These are phyloP conservation scores for Mustela erminea DNA, from an alignment of 2,797 vertebrate genomes.

Conservation along the genomic window DNA sequence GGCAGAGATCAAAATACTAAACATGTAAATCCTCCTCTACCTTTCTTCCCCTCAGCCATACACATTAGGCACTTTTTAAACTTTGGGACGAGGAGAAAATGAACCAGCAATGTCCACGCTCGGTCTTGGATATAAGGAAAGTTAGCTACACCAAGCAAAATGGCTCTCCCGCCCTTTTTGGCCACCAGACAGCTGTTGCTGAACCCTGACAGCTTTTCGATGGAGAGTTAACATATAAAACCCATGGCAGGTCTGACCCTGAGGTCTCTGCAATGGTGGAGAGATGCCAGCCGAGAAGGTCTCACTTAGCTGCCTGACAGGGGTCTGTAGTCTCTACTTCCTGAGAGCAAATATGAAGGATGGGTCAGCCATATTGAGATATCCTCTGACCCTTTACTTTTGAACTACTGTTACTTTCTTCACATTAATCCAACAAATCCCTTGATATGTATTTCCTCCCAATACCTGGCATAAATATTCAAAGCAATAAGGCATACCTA, in stretches of 20 bases:
- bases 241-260: background rate
- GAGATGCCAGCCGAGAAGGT: background rate
- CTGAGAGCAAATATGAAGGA: background rate
- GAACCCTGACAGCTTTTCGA: background rate
- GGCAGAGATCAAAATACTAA: background rate
- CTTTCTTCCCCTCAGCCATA: background rate
- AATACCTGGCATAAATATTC: background rate
- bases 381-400: conserved; percentile 7
- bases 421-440: conserved; percentile 2
- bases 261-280: background rate
- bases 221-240: background rate
- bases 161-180: background rate
- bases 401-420: background rate
- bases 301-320: background rate
- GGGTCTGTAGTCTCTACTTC: background rate
- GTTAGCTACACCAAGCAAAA: background rate
- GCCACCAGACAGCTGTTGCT: background rate
- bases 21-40: background rate
- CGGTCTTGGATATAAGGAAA: background rate
- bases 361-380: background rate
- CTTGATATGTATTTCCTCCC: background rate
- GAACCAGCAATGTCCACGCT: background rate
- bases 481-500: background rate
- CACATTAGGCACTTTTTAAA: background rate
- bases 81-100: background rate